Evolutionary conservation across 2,797 vertebrate genomes (phyloP), one percentile per base, ranked within the genome.

Genomic region (Sebastes taczanowskii): DNA sequence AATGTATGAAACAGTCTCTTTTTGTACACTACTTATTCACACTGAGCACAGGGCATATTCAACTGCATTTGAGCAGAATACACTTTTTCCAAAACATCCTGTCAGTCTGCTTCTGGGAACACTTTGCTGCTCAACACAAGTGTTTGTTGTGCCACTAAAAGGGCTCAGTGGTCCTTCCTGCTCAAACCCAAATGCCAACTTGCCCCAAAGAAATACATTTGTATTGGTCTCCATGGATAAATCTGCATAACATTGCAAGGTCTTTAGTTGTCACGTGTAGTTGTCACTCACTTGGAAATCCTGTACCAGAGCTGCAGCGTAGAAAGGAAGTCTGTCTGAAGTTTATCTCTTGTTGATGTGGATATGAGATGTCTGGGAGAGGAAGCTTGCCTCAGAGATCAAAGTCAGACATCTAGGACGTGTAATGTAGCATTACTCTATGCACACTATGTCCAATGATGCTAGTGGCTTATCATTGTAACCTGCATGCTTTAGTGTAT

Each of bases 81-180:
- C 23, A 22, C 11, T 62, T 78, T 77, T 30, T 34, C 49, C 4
- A 59, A 69, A 78, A 77, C 75, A 75, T 76, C 71, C 73, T 61
- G 30, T 71, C 35, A 52, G 56, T 72, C 61, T 72, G 38, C 65
- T 77, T 74, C 29, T 63, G 69, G 35, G n/a, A 60, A 42, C 27
- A 29, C 23, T 72, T 74, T 73, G 59, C 71, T 85, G 53, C 75
- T 77, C 46, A 81, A 69, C 68, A 53, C 55, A 63, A 67, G 18
- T 69, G 38, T 85, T 89, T 84, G 71, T 88, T 88, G 60, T 84
- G 60, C 68, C 71, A 53, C 56, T 81, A n/a, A 86, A 62, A 75
- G 13, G 38, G 56, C 89, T 82, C 80, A 85, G 82, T 75, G 55
- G 86, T 86, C 61, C 65, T 74, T 81, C 73, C 80, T 87, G 68